Percentiles rank a stretch among this genome's conserved stretches.
Evolutionary conservation across 2,888 invertebrate genomes (phyloP).

Genomic region (Polymixis flavicincta): DNA sequence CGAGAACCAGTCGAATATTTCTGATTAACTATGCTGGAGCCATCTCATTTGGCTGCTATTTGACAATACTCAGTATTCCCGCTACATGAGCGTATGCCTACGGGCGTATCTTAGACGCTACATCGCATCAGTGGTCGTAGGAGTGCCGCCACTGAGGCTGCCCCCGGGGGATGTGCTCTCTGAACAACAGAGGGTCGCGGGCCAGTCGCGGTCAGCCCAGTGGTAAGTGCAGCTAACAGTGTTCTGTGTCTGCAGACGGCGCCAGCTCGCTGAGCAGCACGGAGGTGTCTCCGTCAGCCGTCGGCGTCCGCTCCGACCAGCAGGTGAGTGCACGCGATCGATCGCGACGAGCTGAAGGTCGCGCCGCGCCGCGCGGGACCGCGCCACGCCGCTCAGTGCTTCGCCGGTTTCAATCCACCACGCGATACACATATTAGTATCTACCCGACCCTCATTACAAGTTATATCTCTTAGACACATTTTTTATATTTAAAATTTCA

Average conservation of each 20-base stretch:
- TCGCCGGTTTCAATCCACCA: neutral
- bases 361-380: neutral
- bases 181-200: too few species aligned
- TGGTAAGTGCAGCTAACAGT: neutral
- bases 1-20: too few species aligned
- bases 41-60: too few species aligned
- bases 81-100: neutral
- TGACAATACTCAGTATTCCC: neutral
- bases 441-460: neutral
- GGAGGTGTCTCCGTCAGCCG: constrained; percentile 48
- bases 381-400: neutral
- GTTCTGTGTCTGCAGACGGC: constrained; percentile 46
- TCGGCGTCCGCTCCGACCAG: constrained; percentile 51
- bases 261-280: constrained; percentile 52
- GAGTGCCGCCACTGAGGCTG: neutral
- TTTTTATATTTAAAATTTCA: neutral
- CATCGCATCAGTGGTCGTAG: neutral
- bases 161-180: neutral
- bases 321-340: constrained; percentile 56
- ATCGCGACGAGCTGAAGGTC: constrained; percentile 26
- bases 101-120: neutral
- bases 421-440: neutral
- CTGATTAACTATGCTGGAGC: too few species aligned
- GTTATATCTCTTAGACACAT: neutral
- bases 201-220: too few species aligned